Evolutionary conservation across 2,888 invertebrate species (phyloP).

Genomic region (Tryphoninae sp.): DNA sequence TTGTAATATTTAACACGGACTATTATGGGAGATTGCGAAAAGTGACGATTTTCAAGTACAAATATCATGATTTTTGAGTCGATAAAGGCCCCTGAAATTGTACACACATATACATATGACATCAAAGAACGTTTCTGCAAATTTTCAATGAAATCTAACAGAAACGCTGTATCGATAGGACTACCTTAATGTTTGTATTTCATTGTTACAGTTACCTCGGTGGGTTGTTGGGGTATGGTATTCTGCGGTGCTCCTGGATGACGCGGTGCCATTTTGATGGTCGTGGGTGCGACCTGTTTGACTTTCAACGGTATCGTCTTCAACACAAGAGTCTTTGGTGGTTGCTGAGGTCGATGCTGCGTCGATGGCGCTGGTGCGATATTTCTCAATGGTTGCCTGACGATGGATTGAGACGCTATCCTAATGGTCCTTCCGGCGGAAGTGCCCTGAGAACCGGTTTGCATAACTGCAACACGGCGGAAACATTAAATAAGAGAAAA

Average conservation of each 20-base stretch:
- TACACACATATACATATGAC: no score
- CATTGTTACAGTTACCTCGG: conserved; percentile 70
- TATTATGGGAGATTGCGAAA: no score
- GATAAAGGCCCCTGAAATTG: no score
- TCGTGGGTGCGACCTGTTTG: conserved; percentile 77
- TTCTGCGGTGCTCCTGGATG: conserved; percentile 70
- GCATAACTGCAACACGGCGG: conserved; percentile 69
- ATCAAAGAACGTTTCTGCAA: no score
- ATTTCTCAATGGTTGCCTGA: conserved; percentile 75
- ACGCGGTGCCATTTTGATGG: conserved; percentile 77
- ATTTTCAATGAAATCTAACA: no score
- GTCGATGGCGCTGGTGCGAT: conserved; percentile 72
- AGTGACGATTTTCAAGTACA: no score
- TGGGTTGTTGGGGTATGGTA: conserved; percentile 74
- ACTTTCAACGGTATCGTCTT: conserved; percentile 79
- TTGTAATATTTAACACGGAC: no score
- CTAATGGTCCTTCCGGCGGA: conserved; percentile 74
- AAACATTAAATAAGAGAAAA: neutral
- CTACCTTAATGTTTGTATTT: neutral
- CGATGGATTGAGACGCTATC: conserved; percentile 75
- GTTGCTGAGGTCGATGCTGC: conserved; percentile 69
- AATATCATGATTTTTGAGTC: no score
- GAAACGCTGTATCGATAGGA: no score
- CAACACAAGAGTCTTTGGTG: conserved; percentile 78
- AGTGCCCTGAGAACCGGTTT: conserved; percentile 67